phyloP scores from a whole-genome alignment of 2,113 vertebrate species.

The Peromyscus leucopus region DNA sequence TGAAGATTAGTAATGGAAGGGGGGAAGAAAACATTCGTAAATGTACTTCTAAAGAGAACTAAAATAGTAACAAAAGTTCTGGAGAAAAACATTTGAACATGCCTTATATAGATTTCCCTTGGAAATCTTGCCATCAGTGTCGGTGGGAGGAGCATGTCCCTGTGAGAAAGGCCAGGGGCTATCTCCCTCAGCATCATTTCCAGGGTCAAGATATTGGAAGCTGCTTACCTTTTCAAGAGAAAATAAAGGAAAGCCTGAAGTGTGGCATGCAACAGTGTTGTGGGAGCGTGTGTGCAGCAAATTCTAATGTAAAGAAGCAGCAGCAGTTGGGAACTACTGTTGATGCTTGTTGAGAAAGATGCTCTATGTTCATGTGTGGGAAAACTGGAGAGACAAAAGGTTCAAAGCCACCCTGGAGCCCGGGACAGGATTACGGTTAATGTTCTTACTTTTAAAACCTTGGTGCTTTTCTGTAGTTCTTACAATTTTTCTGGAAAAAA shows the following conservation, averaged over 20 bases:
- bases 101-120: not conserved
- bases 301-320: not conserved
- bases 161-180: not conserved
- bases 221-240: not conserved
- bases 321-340: not conserved
- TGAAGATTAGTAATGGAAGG: constrained; percentile 16
- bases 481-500: constrained; percentile 48
- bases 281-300: not conserved
- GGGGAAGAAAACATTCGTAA: not conserved
- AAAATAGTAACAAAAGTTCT: not conserved
- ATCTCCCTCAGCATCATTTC: not conserved
- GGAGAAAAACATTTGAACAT: not conserved
- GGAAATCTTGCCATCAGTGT: not conserved
- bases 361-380: not conserved
- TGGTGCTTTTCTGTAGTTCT: constrained; percentile 19
- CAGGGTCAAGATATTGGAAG: not conserved
- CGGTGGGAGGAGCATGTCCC: not conserved
- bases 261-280: not conserved
- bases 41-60: not conserved
- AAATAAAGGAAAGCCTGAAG: not conserved
- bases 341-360: constrained; percentile 1
- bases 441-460: not conserved
- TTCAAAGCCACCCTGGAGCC: not conserved
- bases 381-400: not conserved
- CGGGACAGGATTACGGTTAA: not conserved